Conservation (phyloP, 2,797 vertebrate genomes). For the Iguana delicatissima region DNA sequence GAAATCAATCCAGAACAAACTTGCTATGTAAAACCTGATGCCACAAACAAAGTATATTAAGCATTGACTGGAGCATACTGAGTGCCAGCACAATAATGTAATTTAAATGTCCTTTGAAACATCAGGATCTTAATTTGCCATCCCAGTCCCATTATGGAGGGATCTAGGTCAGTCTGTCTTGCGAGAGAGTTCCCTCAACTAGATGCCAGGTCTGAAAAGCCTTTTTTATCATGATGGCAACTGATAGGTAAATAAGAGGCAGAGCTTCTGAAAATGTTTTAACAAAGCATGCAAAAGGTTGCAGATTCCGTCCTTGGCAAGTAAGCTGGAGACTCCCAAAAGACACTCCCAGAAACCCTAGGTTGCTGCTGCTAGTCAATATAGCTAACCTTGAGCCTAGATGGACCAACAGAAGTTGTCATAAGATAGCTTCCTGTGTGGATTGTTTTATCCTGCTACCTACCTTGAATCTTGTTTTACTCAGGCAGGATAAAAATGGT, state of each 20-base stretch:
- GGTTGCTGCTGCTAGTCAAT: not conserved
- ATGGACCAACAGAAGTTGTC: not conserved
- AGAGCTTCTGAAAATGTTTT: not conserved
- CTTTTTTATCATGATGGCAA: not conserved
- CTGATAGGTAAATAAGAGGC: not conserved
- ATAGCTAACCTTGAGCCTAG: not conserved
- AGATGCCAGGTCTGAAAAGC: not conserved
- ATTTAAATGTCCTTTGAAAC: not conserved
- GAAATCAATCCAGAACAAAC: no score
- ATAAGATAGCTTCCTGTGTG: not conserved
- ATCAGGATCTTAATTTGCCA: not conserved
- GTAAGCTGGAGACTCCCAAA: not conserved
- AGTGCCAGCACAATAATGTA: no score
- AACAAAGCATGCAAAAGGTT: not conserved
- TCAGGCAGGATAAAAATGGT: not conserved
- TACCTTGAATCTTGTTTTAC: not conserved
- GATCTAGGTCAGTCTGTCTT: not conserved
- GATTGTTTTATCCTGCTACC: not conserved
- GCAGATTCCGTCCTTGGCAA: not conserved
- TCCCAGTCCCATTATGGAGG: not conserved
- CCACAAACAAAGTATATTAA: no score
- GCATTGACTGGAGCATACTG: no score
- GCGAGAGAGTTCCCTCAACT: not conserved
- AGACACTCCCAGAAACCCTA: not conserved
- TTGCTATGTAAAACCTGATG: no score